Percentiles rank a stretch among this genome's conserved stretches.
Evolutionary conservation across 2,113 vertebrate genomes (phyloP).

Genomic region (Ivindomyrus marchei): DNA sequence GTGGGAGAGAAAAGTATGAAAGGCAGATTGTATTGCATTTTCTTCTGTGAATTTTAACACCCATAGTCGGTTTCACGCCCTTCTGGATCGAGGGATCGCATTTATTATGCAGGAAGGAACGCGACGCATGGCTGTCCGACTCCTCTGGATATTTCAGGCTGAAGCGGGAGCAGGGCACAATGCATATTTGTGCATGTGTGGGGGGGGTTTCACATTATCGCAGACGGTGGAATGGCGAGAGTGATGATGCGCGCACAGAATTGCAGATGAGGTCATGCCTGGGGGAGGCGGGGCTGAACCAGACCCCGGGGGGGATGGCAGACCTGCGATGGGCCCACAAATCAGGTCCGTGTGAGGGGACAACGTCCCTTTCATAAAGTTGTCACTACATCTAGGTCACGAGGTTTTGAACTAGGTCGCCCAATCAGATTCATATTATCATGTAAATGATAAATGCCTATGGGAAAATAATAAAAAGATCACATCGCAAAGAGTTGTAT

Average conservation of each 20-base stretch:
- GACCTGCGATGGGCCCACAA: slow-evolving; percentile 31
- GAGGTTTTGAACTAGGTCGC: not conserved
- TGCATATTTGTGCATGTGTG: not conserved
- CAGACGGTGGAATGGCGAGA: slow-evolving; percentile 48
- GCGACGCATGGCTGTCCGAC: slow-evolving; percentile 53
- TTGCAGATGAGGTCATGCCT: slow-evolving; percentile 52
- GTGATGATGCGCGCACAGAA: slow-evolving; percentile 57
- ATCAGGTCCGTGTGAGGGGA: not conserved
- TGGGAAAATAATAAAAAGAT: not conserved
- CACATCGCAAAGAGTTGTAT: not conserved
- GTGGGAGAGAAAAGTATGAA: slow-evolving; percentile 12
- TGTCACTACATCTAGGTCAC: not conserved
- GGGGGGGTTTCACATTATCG: slow-evolving; percentile 40
- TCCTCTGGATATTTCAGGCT: slow-evolving; percentile 44
- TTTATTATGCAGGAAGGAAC: slow-evolving; percentile 52
- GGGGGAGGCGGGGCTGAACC: not conserved
- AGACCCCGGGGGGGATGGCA: slow-evolving; percentile 36
- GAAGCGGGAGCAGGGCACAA: not conserved
- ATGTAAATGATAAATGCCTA: not conserved
- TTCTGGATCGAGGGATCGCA: slow-evolving; percentile 55
- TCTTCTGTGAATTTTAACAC: slow-evolving; percentile 68
- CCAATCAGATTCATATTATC: not conserved
- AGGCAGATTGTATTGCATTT: slow-evolving; percentile 56
- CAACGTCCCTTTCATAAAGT: not conserved
- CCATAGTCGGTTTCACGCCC: slow-evolving; percentile 43